phyloP scores from a whole-genome alignment of 2,797 vertebrate species.

The Chaunax sp. region DNA sequence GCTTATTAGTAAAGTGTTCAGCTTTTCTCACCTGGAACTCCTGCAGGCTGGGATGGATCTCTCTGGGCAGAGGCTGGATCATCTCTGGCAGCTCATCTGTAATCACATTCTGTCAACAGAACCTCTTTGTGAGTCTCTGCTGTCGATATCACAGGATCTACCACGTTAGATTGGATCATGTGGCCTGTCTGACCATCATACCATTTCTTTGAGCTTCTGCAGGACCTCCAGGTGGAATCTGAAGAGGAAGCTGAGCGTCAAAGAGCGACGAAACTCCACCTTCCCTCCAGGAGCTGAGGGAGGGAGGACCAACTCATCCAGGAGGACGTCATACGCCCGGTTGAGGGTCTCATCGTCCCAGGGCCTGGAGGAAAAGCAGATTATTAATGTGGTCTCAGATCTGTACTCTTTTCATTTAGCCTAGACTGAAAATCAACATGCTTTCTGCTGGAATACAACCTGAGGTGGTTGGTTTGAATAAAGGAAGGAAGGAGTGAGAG shows the following conservation, averaged over 20 bases:
- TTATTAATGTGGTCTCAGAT: too few species aligned
- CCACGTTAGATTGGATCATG: neutral
- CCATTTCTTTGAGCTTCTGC: constrained; percentile 79
- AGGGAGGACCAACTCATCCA: constrained; percentile 85
- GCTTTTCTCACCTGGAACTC: constrained; percentile 77
- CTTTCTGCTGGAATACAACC: too few species aligned
- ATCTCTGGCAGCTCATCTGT: constrained; percentile 51
- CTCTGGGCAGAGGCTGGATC: constrained; percentile 69
- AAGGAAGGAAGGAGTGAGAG: too few species aligned
- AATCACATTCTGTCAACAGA: constrained; percentile 57
- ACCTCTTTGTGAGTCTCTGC: neutral
- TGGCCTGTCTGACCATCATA: constrained; percentile 26
- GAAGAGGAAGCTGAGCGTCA: constrained; percentile 91
- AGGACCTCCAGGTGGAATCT: constrained; percentile 89
- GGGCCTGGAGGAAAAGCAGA: constrained; percentile 70
- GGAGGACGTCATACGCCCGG: constrained; percentile 83
- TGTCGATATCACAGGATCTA: too few species aligned
- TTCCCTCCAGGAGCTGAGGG: constrained; percentile 82
- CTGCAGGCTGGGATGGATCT: constrained; percentile 73
- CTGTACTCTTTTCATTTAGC: too few species aligned
- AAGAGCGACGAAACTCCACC: constrained; percentile 86
- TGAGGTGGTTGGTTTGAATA: too few species aligned
- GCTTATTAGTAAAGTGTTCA: neutral
- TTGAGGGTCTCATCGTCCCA: constrained; percentile 87
- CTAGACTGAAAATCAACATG: too few species aligned